These are phyloP conservation scores for Stercorarius parasiticus DNA, from an alignment of 2,113 vertebrate species.

Conservation along the genomic window DNA sequence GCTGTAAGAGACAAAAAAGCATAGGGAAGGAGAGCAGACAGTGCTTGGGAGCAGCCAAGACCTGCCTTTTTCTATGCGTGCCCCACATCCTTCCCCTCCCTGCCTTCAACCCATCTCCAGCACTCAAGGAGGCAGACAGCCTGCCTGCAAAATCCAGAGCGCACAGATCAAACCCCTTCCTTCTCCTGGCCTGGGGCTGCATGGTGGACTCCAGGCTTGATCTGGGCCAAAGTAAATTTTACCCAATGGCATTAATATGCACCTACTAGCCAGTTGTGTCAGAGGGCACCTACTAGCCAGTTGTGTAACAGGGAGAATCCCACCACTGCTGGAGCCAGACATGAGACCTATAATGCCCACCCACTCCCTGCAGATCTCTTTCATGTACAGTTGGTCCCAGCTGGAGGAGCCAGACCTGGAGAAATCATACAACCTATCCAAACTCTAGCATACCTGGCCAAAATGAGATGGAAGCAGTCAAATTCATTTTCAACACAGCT, in stretches of 20 bases:
- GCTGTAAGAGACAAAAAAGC: background rate
- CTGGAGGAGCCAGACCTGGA: background rate
- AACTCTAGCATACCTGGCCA: background rate
- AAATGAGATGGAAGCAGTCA: background rate
- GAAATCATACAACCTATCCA: background rate
- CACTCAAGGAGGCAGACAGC: background rate
- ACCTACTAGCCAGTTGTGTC: background rate
- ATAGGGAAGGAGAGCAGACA: background rate
- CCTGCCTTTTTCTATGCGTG: background rate
- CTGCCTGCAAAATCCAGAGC: background rate
- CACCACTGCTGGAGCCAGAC: background rate
- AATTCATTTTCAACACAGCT: background rate
- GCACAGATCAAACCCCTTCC: background rate
- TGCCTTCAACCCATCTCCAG: background rate
- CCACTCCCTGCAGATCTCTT: background rate
- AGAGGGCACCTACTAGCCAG: background rate
- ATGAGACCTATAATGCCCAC: too few relatives aligned
- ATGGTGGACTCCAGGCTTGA: background rate
- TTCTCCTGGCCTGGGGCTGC: background rate
- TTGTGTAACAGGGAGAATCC: background rate
- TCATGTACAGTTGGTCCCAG: background rate
- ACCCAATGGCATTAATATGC: too few relatives aligned
- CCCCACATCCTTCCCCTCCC: background rate
- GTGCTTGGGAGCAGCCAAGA: background rate
- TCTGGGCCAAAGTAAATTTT: background rate